Evolutionary conservation across 2,888 invertebrate genomes (phyloP), one percentile per base, ranked within the genome.

Genomic region (Prostheceraeus crozeri): DNA sequence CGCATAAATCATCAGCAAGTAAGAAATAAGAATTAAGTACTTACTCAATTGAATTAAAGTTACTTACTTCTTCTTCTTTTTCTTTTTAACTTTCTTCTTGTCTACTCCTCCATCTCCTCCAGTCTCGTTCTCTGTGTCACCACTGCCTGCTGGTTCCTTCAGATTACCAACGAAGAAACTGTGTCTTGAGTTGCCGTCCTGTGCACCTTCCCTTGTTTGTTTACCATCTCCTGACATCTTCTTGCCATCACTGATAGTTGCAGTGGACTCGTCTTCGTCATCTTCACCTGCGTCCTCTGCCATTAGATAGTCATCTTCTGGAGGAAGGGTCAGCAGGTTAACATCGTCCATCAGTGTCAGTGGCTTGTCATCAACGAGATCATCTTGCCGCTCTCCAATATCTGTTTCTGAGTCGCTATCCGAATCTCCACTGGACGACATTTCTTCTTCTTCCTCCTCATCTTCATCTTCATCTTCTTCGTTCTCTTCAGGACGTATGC

Each of bases 81-180:
- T 53, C 46, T 53, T 53, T 46, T 53, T 53, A 35, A n/a, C 14
- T 21, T 53, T 53, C n/a, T 14, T n/a, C 35, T 53, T 36, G 3
- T 30, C 33, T 14, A 35, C 21, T 10, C 8, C n/a, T 16, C 16
- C 54, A 36, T n/a, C 27, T 21, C 3, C 36, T 36, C n/a, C 11
- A n/a, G 4, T 36, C 6, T 53, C 54, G n/a, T n/a, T n/a, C n/a
- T n/a, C n/a, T n/a, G n/a, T n/a, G n/a, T n/a, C n/a, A n/a, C n/a
- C n/a, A n/a, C n/a, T n/a, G n/a, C n/a, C n/a, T n/a, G n/a, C n/a
- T n/a, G n/a, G n/a, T n/a, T n/a, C n/a, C n/a, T n/a, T n/a, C n/a
- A n/a, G n/a, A n/a, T n/a, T n/a, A n/a, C n/a, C n/a, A n/a, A n/a
- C n/a, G n/a, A n/a, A n/a, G n/a, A n/a, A n/a, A n/a, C n/a, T n/a